Evolutionary conservation across 2,113 vertebrate species (phyloP), one percentile per base, ranked within the genome.

Genomic region (Thunnus maccoyii): DNA sequence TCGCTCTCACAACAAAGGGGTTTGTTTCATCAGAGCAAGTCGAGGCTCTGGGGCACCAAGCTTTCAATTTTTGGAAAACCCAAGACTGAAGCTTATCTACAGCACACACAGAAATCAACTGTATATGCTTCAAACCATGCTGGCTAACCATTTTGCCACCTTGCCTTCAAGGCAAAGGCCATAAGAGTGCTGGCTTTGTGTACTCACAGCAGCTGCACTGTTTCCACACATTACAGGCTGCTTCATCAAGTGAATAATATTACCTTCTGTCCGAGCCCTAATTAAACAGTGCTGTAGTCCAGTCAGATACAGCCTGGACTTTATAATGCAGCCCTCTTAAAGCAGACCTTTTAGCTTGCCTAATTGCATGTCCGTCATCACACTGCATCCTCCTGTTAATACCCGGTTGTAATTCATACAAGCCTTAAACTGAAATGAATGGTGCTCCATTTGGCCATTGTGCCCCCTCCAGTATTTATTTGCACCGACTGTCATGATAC

Each of bases 171-270:
- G 88, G 87, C 78, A 86, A 72, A 85, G 81, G 84, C 78, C 89
- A 46, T 75, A 66, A 87, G 85, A 90, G 86, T 68, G 82, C 64
- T 73, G 91, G 66, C 86, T 93, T 86, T 92, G 89, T 92, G 87
- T 89, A 82, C 77, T 83, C 80, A 78, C 84, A 92, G 88, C 92
- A 91, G 92, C 90, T 87, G 91, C 86, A 79, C 75, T 72, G 82
- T 86, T 90, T 85, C 87, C 87, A 88, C 89, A 78, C 89, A 83
- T 92, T 88, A 85, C 70, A 64, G 81, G 80, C 84, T 89, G 85
- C 89, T 85, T 86, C 91, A 88, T 86, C 86, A 88, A 88, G 84
- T 86, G 88, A 92, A 92, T 89, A 89, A 88, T 86, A 91, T 92
- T 83, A 92, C 86, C 89, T 90, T 88, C 89, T 84, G 80, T 86